Conservation (phyloP, 2,888 invertebrate species). For the Proisotoma minuta region DNA sequence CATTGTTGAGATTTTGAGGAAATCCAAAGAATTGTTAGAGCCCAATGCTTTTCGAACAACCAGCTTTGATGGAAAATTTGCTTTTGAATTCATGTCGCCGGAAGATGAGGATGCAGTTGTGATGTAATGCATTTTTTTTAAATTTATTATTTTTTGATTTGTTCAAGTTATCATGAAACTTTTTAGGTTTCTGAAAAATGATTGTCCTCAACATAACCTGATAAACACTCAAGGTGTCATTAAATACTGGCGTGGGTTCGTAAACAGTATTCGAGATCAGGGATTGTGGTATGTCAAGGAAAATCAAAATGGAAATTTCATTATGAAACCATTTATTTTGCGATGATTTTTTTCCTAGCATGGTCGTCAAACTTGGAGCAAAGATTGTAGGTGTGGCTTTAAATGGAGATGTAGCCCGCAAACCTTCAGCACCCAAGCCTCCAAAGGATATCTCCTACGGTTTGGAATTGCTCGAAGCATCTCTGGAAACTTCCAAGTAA, state of each 20-base stretch:
- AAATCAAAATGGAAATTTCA: background rate
- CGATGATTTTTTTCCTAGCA: background rate
- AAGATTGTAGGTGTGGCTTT: background rate
- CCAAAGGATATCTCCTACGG: conserved; percentile 8
- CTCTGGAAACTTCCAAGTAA: conserved; percentile 3
- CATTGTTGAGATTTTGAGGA: background rate
- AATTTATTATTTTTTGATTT: background rate
- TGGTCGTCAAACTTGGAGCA: background rate
- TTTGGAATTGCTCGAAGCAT: conserved; percentile 8
- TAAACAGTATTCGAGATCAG: background rate
- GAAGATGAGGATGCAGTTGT: background rate
- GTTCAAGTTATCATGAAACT: background rate
- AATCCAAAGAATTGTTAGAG: background rate
- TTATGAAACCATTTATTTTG: background rate
- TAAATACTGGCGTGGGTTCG: conserved; percentile 2
- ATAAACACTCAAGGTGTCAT: background rate
- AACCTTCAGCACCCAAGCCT: background rate
- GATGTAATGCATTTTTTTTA: background rate
- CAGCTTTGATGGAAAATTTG: background rate
- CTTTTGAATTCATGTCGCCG: background rate
- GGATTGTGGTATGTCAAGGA: conserved; percentile 5
- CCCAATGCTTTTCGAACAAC: background rate
- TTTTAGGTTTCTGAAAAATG: conserved; percentile 3
- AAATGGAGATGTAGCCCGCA: background rate
- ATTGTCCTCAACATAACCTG: background rate